phyloP scores from a whole-genome alignment of 37 sponge, comb jelly and placozoan species.

The Corticium candelabrum region DNA sequence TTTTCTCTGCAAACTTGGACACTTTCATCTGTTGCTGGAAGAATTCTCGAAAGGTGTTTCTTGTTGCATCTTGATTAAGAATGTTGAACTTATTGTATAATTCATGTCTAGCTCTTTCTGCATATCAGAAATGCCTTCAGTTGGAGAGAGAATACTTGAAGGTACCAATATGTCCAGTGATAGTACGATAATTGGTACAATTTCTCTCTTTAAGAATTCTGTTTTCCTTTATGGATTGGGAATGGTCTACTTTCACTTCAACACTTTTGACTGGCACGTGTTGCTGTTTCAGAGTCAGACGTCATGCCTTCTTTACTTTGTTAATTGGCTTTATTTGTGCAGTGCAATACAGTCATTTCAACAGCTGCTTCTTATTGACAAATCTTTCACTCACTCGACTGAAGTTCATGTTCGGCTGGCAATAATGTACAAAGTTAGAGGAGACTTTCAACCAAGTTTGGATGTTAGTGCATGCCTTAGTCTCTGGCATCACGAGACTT shows the following conservation, averaged over 20 bases:
- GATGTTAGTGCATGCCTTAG: neutral
- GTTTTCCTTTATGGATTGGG: conserved; percentile 60
- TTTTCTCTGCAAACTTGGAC: conserved; percentile 50
- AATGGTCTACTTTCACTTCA: conserved; percentile 66
- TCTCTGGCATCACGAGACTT: too few species aligned
- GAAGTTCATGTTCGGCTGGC: neutral
- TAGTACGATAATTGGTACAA: neutral
- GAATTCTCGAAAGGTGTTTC: conserved; percentile 63
- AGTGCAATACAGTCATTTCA: too few species aligned
- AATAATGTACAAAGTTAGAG: neutral
- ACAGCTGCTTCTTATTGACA: too few species aligned
- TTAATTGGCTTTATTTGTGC: too few species aligned
- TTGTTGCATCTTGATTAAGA: neutral
- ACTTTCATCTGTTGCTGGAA: conserved; percentile 66
- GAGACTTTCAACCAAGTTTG: neutral
- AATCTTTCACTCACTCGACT: neutral
- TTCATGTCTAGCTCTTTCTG: conserved; percentile 33
- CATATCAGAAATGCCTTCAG: conserved; percentile 40
- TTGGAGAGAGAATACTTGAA: conserved; percentile 18
- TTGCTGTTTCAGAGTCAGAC: too few species aligned
- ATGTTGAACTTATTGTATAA: neutral
- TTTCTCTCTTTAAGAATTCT: neutral
- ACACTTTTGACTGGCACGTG: conserved; percentile 57
- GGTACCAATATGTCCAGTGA: neutral
- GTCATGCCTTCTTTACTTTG: too few species aligned